These are phyloP conservation scores for Mallateleia sp. DNA, from an alignment of 2,888 invertebrate species.

Conservation along the genomic window DNA sequence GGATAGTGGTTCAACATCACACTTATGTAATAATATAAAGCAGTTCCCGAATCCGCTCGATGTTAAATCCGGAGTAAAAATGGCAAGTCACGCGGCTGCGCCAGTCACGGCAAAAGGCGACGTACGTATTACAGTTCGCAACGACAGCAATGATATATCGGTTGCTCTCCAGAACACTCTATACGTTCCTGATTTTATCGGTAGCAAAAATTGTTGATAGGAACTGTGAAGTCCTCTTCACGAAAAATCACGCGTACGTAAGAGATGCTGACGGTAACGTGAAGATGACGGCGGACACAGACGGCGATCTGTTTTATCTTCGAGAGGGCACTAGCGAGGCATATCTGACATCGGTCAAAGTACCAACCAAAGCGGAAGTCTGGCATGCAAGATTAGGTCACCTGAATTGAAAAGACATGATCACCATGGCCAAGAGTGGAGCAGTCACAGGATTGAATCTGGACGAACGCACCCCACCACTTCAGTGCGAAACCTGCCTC, in stretches of 20 bases:
- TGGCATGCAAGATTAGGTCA: slow-evolving; percentile 62
- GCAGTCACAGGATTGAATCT: background rate
- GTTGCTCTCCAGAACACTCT: background rate
- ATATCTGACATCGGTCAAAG: background rate
- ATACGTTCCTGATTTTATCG: slow-evolving; percentile 43
- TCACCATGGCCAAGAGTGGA: background rate
- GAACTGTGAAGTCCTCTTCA: background rate
- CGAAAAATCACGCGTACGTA: background rate
- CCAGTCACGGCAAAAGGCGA: slow-evolving; percentile 32
- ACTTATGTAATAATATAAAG: background rate
- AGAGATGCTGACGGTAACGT: too few species aligned
- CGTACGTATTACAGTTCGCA: background rate
- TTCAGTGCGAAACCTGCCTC: background rate
- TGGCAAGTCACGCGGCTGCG: background rate
- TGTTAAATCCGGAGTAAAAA: background rate
- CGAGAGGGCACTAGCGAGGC: background rate
- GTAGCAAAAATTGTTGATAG: slow-evolving; percentile 62
- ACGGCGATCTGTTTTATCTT: background rate
- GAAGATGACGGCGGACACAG: background rate
- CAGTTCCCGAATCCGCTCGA: background rate
- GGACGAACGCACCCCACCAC: background rate
- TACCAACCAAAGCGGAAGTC: background rate
- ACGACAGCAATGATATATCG: background rate
- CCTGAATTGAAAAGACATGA: too few species aligned
- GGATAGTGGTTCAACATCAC: background rate